Conservation (phyloP, 2,888 invertebrate genomes). For the Pelosia muscerda region DNA sequence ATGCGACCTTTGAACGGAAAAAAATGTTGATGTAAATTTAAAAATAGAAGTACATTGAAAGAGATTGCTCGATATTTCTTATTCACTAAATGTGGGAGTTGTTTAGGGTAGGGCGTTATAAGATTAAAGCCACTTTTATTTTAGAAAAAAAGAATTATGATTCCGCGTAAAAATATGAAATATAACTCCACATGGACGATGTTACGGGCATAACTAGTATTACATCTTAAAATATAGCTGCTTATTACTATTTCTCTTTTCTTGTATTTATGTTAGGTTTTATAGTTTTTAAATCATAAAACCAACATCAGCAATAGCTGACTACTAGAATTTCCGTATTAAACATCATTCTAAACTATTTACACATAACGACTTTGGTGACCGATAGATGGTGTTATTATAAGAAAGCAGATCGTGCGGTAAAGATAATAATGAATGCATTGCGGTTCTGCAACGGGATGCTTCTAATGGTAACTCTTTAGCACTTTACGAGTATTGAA, state of each 20-base stretch:
- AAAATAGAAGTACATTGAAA: background rate
- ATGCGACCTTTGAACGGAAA: background rate
- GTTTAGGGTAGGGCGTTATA: background rate
- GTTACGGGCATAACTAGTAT: too few species aligned
- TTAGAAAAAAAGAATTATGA: too few species aligned
- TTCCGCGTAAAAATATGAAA: too few species aligned
- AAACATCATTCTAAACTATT: background rate
- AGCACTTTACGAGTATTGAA: slow-evolving; percentile 39
- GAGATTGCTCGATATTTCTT: too few species aligned
- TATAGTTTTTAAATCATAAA: background rate
- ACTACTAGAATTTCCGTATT: background rate
- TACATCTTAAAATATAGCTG: too few species aligned
- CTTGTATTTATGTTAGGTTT: background rate
- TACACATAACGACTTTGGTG: slow-evolving; percentile 29
- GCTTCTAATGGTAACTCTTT: slow-evolving; percentile 44
- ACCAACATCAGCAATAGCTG: background rate
- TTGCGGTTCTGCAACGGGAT: slow-evolving; percentile 47
- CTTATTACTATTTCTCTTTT: background rate
- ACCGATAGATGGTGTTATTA: slow-evolving; percentile 41
- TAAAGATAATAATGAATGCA: slow-evolving; percentile 34
- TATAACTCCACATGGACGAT: too few species aligned
- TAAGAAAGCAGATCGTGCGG: slow-evolving; percentile 42
- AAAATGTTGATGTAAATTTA: background rate
- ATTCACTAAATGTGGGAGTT: background rate
- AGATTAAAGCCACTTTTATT: too few species aligned